A percentile compares a stretch with the other conserved stretches of the same genome.
Evolutionary conservation across 2,797 vertebrate species (phyloP).

Genomic region (Manis crassicaudata): DNA sequence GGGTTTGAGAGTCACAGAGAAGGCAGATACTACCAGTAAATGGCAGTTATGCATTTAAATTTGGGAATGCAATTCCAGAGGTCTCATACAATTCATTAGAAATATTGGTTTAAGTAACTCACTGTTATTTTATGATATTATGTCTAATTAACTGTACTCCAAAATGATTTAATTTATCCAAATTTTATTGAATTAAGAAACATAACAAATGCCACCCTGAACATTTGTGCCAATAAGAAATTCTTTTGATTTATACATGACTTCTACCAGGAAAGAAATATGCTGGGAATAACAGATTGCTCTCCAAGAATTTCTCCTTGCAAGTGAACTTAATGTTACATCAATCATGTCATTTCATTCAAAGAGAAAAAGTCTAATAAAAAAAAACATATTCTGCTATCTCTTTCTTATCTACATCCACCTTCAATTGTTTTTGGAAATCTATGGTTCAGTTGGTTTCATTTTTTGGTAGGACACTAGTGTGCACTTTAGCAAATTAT

Average conservation of each 20-base stretch:
- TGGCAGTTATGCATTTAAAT: background rate
- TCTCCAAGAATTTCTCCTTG: constrained; percentile 18
- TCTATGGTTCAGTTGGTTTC: background rate
- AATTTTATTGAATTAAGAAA: constrained; percentile 24
- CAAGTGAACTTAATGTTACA: background rate
- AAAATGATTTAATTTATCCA: constrained; percentile 41
- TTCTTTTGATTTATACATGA: background rate
- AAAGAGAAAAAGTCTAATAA: constrained; percentile 46
- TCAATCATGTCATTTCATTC: constrained; percentile 5
- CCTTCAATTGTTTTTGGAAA: background rate
- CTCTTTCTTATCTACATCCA: background rate
- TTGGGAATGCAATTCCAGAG: background rate
- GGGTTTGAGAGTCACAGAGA: background rate
- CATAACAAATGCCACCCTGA: background rate
- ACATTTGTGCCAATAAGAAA: background rate
- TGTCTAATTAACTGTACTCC: constrained; percentile 20
- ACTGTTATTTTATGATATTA: constrained; percentile 39
- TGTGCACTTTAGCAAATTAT: constrained; percentile 46
- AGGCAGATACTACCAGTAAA: background rate
- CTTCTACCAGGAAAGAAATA: constrained; percentile 12
- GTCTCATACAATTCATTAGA: background rate
- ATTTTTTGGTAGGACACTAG: background rate
- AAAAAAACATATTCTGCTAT: background rate
- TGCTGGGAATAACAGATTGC: background rate
- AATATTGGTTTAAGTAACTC: constrained; percentile 27